Conservation (phyloP, 2,888 invertebrate species). For the Aradus depressus region DNA sequence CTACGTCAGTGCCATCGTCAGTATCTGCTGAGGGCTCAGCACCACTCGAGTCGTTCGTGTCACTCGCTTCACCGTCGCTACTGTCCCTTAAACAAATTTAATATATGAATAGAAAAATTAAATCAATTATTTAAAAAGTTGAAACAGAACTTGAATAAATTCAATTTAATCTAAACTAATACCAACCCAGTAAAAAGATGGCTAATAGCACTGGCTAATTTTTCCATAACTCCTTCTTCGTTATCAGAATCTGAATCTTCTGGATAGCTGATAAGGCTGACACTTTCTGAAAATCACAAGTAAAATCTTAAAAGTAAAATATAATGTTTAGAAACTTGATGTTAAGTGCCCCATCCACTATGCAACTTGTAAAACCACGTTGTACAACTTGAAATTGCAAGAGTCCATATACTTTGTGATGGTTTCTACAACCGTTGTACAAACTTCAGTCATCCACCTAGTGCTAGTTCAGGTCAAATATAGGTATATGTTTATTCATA, state of each 20-base stretch:
- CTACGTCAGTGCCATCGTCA: slow-evolving; percentile 35
- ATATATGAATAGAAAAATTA: neutral
- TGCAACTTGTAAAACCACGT: no score
- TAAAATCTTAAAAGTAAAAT: slow-evolving; percentile 11
- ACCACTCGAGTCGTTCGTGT: slow-evolving; percentile 40
- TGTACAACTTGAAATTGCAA: no score
- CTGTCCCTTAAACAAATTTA: slow-evolving; percentile 39
- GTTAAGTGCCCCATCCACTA: no score
- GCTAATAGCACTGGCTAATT: slow-evolving; percentile 58
- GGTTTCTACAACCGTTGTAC: no score
- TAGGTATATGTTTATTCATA: no score
- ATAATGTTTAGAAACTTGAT: no score
- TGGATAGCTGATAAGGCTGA: slow-evolving; percentile 33
- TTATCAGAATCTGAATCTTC: slow-evolving; percentile 64
- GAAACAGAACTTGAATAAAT: neutral
- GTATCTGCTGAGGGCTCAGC: slow-evolving; percentile 36
- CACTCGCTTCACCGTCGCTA: slow-evolving; percentile 45
- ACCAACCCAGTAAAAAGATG: slow-evolving; percentile 63
- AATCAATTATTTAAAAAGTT: neutral
- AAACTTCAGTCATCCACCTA: no score
- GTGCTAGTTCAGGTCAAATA: no score
- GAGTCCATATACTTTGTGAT: no score
- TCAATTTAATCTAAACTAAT: slow-evolving; percentile 19
- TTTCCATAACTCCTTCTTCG: slow-evolving; percentile 56
- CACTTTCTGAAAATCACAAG: slow-evolving; percentile 32